Evolutionary conservation across 2,888 invertebrate genomes (phyloP), one percentile per base, ranked within the genome.

Genomic region (Peribatodes rhomboidaria): DNA sequence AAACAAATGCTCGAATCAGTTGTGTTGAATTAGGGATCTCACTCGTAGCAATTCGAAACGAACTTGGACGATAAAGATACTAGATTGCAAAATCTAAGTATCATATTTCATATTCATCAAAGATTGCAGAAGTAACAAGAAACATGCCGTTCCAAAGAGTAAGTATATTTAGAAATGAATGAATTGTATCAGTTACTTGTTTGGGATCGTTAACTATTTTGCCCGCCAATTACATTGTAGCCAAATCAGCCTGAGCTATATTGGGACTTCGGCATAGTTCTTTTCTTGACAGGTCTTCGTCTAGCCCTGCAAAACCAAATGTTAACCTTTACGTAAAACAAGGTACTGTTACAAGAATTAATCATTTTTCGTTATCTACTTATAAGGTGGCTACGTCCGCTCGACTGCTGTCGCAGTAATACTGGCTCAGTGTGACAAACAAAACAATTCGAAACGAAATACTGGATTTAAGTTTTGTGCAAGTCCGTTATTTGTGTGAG

Each of bases 291-390:
- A 46, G 39, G 37, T 65, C 65, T 65, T 65, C 65, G 27, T 49
- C 59, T 60, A 65, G 39, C 60, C 65, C 65, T 65, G 65, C 52
- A 65, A 65, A 65, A 60, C 22, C 27, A 65, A 60, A 65, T 47
- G 53, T 60, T 55, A 65, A 56, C 65, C 65, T 65, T 65, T 65
- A 65, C 46, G 42, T 46, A 60, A 55, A 61, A 60, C 55, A 61
- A 56, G 58, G 54, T 39, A 60, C 52, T 58, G 47, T 46, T 59
- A 33, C 11, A 50, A 46, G 60, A 65, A 61, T 58, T 58, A 63
- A 58, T 64, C 63, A 58, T 58, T 54, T 39, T 54, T 58, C 37
- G 33, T 61, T 39, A 50, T 50, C 35, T 50, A 18, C 20, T 35
- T 35, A 35, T 13, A n/a, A 13, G 7, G 22, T 13, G n/a, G 7